Percentiles rank a stretch among this genome's conserved stretches.
Conservation (phyloP, 2,113 vertebrate species). For the Mobula birostris region DNA sequence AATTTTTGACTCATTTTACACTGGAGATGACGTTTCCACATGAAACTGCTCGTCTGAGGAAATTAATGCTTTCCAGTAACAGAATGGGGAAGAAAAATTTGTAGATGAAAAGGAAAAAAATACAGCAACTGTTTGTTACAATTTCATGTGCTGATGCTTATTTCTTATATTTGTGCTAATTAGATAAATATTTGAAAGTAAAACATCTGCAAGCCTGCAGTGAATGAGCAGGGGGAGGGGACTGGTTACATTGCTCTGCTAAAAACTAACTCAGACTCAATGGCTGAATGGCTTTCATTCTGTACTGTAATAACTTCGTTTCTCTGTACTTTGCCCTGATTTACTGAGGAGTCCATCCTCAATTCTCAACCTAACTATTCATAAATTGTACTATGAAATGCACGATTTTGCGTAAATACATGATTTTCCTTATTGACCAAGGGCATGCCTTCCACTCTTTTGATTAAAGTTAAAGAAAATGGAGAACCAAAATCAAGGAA, state of each 20-base stretch:
- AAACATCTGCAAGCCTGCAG: too few species aligned
- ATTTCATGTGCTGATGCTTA: background rate
- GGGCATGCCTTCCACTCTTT: background rate
- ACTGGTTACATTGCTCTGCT: too few species aligned
- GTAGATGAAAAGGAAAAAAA: background rate
- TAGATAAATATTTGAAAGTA: too few species aligned
- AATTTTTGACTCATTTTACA: background rate
- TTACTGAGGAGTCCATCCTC: background rate
- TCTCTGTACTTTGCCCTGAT: background rate
- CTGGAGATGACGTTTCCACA: background rate
- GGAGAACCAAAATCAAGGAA: background rate
- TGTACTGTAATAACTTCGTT: too few species aligned
- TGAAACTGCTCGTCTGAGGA: background rate
- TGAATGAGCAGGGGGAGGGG: too few species aligned
- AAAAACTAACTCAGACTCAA: too few species aligned
- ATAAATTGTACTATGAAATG: background rate
- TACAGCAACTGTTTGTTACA: background rate
- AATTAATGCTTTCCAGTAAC: background rate
- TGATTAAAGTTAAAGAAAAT: background rate
- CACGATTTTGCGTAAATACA: background rate
- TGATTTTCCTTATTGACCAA: background rate
- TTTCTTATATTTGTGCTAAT: background rate
- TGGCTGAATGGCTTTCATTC: too few species aligned
- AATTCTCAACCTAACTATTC: background rate
- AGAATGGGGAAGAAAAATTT: background rate